A percentile compares a stretch with the other conserved stretches of the same genome.
phyloP scores from a whole-genome alignment of 2,888 invertebrate genomes.

The Eledone cirrhosa region DNA sequence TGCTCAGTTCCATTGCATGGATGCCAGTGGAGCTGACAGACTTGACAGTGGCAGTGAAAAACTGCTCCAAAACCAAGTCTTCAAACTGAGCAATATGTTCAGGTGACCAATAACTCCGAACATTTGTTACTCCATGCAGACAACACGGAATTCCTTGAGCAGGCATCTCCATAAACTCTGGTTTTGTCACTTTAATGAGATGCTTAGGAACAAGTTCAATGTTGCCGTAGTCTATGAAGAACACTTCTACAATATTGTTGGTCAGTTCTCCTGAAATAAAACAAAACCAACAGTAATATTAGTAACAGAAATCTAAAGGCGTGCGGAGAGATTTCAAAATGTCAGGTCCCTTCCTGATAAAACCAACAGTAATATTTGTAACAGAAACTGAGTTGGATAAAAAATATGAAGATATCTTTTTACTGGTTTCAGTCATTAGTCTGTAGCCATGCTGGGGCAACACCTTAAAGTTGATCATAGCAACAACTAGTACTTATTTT shows the following conservation, averaged over 20 bases:
- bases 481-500: too few species aligned
- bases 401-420: too few species aligned
- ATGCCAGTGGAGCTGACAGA: slow-evolving; percentile 39
- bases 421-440: too few species aligned
- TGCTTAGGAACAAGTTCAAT: slow-evolving; percentile 48
- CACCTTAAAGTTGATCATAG: too few species aligned
- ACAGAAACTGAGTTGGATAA: too few species aligned
- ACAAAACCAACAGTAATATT: not conserved
- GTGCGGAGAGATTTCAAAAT: too few species aligned
- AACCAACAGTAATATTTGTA: too few species aligned
- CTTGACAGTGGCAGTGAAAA: slow-evolving; percentile 47
- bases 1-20: slow-evolving; percentile 47
- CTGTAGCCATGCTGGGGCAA: too few species aligned
- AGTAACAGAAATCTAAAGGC: not conserved
- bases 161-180: slow-evolving; percentile 50
- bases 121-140: slow-evolving; percentile 44
- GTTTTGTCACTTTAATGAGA: slow-evolving; percentile 46
- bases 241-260: slow-evolving; percentile 54
- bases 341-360: too few species aligned
- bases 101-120: slow-evolving; percentile 56
- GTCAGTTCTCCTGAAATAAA: slow-evolving; percentile 44
- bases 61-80: slow-evolving; percentile 52
- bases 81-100: slow-evolving; percentile 56
- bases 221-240: slow-evolving; percentile 66
- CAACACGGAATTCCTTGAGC: slow-evolving; percentile 53